Conservation (phyloP, 2,888 invertebrate genomes). For the Gastracanthus pulcherrimus region DNA sequence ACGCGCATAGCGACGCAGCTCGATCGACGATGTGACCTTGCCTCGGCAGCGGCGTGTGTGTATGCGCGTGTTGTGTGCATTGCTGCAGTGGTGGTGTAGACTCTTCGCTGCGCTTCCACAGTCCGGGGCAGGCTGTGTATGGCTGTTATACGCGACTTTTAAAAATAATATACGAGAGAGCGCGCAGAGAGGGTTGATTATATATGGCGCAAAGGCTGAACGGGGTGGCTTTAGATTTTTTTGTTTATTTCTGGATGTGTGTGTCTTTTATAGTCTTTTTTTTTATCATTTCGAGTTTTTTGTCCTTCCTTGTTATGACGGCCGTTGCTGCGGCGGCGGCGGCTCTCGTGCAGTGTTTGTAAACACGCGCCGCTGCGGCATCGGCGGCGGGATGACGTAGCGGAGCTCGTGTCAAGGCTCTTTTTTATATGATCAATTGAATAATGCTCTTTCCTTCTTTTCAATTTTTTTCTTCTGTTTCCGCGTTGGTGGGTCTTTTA, state of each 20-base stretch:
- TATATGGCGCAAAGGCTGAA: no score
- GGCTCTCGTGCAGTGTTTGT: constrained; percentile 43
- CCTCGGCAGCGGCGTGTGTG: neutral
- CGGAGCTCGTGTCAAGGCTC: constrained; percentile 53
- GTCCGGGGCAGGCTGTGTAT: no score
- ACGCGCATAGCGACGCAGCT: neutral
- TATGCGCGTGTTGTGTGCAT: neutral
- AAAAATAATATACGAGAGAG: no score
- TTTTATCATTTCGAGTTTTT: neutral
- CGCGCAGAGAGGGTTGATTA: no score
- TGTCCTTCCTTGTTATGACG: constrained; percentile 45
- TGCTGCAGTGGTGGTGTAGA: neutral
- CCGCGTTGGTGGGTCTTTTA: no score
- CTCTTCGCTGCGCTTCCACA: neutral
- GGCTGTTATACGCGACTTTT: no score
- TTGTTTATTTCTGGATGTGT: no score
- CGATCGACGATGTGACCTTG: constrained; percentile 5
- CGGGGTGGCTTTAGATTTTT: no score
- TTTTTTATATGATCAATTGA: constrained; percentile 32
- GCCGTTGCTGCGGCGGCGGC: neutral
- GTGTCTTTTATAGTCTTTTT: no score
- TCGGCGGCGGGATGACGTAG: constrained; percentile 25
- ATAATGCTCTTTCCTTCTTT: constrained; percentile 11
- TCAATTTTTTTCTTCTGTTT: no score
- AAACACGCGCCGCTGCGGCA: constrained; percentile 43